These are phyloP conservation scores for Anticlea derivata DNA, from an alignment of 2,888 invertebrate genomes.

Conservation along the genomic window DNA sequence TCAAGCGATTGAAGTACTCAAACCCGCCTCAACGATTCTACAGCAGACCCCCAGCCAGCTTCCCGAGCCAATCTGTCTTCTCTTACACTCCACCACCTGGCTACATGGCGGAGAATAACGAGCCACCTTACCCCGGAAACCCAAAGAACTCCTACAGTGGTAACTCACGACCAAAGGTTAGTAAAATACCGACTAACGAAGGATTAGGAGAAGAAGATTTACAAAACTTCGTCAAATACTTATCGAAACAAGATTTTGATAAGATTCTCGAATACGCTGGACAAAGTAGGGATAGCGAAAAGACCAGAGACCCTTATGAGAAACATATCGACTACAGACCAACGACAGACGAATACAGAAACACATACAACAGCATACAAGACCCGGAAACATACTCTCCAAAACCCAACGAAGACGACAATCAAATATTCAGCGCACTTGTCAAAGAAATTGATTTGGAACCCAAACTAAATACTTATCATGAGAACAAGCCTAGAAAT, in stretches of 20 bases:
- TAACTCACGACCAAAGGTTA: conserved; percentile 51
- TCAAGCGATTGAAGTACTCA: conserved; percentile 66
- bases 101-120: conserved; percentile 37
- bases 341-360: conserved; percentile 35
- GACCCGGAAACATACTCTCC: conserved; percentile 17
- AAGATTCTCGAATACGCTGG: conserved; percentile 64
- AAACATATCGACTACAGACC: conserved; percentile 30
- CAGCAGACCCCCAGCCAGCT: conserved; percentile 53
- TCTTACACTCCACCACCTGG: conserved; percentile 69
- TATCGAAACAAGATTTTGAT: conserved; percentile 70
- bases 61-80: conserved; percentile 51
- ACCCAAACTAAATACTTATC: conserved; percentile 23
- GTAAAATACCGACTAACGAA: conserved; percentile 57
- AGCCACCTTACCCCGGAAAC: conserved; percentile 15
- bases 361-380: conserved; percentile 28
- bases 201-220: conserved; percentile 68
- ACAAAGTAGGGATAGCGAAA: conserved; percentile 39
- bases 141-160: conserved; percentile 2
- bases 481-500: conserved; percentile 17
- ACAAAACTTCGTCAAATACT: conserved; percentile 64
- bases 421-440: conserved; percentile 29
- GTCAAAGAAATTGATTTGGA: conserved; percentile 33
- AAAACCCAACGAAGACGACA: conserved; percentile 26
- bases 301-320: conserved; percentile 33
- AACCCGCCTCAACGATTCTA: conserved; percentile 59